phyloP scores from a whole-genome alignment of 2,113 vertebrate species.

The Mohoua ochrocephala region DNA sequence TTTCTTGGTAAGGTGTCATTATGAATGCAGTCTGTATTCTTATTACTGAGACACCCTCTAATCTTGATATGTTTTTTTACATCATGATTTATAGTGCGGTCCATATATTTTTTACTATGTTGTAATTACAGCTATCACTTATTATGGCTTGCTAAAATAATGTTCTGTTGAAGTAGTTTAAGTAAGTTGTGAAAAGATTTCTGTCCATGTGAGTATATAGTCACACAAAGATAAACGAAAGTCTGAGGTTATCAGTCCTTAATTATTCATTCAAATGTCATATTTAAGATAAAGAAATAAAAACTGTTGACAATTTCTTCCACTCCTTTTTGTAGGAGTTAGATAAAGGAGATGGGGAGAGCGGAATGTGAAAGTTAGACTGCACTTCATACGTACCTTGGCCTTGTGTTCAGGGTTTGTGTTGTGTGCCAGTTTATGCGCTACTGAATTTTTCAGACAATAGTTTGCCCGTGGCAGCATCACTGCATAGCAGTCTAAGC shows the following conservation, averaged over 20 bases:
- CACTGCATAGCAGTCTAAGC: not conserved
- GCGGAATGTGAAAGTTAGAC: not conserved
- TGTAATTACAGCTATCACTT: not conserved
- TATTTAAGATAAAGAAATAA: not conserved
- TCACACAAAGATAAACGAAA: not conserved
- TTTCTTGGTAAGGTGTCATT: not conserved
- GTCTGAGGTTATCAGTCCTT: not conserved
- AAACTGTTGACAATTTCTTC: not conserved
- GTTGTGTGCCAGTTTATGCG: not conserved
- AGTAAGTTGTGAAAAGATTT: not conserved
- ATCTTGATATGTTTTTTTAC: not conserved
- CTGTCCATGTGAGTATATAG: not conserved
- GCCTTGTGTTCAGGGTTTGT: not conserved
- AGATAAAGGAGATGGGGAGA: not conserved
- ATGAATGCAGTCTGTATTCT: not conserved
- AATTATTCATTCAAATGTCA: not conserved
- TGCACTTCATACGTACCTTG: accelerated
- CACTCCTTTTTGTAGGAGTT: not conserved
- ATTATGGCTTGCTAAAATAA: not conserved
- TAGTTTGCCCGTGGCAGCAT: not conserved
- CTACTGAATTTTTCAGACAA: not conserved
- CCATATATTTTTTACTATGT: not conserved
- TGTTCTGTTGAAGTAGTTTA: not conserved
- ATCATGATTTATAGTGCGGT: not conserved
- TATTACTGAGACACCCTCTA: not conserved